Percentiles rank a stretch among this genome's conserved stretches.
These are phyloP conservation scores for Sarcophaga caerulescens DNA, from an alignment of 2,888 invertebrate genomes.

Conservation along the genomic window DNA sequence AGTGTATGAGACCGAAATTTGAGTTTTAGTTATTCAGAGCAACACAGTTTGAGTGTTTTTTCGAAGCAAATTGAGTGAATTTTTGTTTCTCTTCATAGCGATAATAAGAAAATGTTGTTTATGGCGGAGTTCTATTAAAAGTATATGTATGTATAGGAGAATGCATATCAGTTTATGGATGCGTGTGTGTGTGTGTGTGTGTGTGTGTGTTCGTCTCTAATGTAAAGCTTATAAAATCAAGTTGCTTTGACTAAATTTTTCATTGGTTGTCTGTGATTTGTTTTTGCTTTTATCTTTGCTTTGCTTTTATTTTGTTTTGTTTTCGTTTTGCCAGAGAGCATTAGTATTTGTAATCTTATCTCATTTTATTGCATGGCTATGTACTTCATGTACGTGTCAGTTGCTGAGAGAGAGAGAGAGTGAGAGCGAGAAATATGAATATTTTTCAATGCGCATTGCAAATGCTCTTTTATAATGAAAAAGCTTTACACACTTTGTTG, in stretches of 20 bases:
- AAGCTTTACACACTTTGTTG: slow-evolving; percentile 42
- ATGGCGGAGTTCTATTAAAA: neutral
- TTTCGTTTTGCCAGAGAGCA: slow-evolving; percentile 8
- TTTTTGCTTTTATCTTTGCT: slow-evolving; percentile 54
- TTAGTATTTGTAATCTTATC: slow-evolving; percentile 28
- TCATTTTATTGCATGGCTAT: neutral
- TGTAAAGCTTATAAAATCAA: slow-evolving; percentile 78
- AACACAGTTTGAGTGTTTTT: neutral
- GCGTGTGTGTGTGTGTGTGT: slow-evolving; percentile 16
- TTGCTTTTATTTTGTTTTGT: slow-evolving; percentile 24
- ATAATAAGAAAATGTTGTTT: neutral
- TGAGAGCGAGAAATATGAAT: neutral
- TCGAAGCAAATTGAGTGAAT: neutral
- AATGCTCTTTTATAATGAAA: neutral
- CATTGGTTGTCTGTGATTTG: slow-evolving; percentile 82
- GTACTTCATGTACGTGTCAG: neutral
- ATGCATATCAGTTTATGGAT: neutral
- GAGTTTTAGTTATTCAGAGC: neutral
- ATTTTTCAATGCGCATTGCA: slow-evolving; percentile 2
- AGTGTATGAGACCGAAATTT: neutral
- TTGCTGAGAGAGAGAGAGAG: neutral
- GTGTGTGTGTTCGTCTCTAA: slow-evolving; percentile 22
- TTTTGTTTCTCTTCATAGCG: too few relatives aligned
- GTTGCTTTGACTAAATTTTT: slow-evolving; percentile 82
- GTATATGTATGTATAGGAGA: neutral